Percentiles rank a stretch among this genome's conserved stretches.
Conservation (phyloP, 2,797 vertebrate genomes). For the Mionectes olivaceus region DNA sequence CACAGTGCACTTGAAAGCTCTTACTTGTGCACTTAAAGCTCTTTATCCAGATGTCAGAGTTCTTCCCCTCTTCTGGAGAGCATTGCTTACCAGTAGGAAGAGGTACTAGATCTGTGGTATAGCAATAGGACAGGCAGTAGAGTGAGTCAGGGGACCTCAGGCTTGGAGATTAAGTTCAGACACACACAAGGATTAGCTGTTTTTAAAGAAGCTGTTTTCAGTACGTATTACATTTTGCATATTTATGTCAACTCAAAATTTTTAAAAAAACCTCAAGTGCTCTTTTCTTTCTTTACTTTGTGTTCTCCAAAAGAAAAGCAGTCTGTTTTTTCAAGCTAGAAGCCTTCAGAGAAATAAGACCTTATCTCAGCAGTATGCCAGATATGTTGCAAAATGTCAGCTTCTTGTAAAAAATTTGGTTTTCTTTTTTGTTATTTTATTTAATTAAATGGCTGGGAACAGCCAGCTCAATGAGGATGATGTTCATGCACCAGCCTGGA, state of each 20-base stretch:
- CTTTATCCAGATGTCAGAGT: neutral
- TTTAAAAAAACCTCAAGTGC: neutral
- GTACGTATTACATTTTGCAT: neutral
- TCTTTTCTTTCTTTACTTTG: neutral
- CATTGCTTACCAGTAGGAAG: neutral
- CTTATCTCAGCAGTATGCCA: neutral
- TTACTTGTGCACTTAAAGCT: neutral
- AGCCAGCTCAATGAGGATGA: neutral
- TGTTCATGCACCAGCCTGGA: neutral
- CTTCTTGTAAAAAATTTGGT: neutral
- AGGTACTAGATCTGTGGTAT: neutral
- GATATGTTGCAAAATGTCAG: neutral
- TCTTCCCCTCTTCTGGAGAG: neutral
- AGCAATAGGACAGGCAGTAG: neutral
- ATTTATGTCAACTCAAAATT: neutral
- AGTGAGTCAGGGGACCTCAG: neutral
- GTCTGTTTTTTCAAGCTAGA: neutral
- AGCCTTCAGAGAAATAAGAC: neutral
- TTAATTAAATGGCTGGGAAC: neutral
- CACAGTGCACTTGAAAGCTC: neutral
- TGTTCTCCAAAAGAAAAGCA: neutral
- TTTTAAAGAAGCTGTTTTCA: neutral
- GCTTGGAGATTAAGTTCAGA: neutral
- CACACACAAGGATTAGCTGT: neutral
- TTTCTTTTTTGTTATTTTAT: neutral